A percentile compares a stretch with the other conserved stretches of the same genome.
Evolutionary conservation across 2,797 vertebrate species (phyloP).

Genomic region (Rhinella marina): DNA sequence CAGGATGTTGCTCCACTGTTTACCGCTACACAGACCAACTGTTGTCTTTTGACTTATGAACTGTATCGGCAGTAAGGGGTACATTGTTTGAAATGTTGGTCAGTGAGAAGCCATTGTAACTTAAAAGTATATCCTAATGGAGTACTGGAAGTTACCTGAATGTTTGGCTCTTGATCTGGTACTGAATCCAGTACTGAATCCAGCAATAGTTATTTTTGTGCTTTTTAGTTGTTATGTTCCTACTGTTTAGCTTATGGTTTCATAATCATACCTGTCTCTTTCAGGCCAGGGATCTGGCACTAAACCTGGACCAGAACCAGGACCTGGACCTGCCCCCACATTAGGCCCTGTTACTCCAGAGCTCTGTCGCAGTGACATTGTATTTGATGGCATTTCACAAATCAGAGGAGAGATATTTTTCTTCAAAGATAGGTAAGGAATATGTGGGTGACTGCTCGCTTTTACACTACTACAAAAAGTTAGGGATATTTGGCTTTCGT

Average conservation of each 20-base stretch:
- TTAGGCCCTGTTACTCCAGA: slow-evolving; percentile 92
- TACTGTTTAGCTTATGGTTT: background rate
- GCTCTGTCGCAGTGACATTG: slow-evolving; percentile 86
- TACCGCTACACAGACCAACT: too few species aligned
- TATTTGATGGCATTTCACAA: slow-evolving; percentile 92
- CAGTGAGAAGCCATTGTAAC: too few species aligned
- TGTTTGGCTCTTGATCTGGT: background rate
- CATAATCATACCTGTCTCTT: slow-evolving; percentile 37
- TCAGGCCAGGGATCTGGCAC: slow-evolving; percentile 72
- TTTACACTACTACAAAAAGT: too few species aligned
- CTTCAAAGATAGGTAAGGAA: slow-evolving; percentile 93
- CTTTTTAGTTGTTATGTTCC: background rate
- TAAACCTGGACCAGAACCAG: slow-evolving; percentile 66
- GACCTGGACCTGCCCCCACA: slow-evolving; percentile 81
- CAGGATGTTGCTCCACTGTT: too few species aligned
- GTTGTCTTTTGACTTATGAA: too few species aligned
- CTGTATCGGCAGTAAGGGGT: too few species aligned
- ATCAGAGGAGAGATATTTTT: slow-evolving; percentile 96
- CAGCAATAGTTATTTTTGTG: background rate
- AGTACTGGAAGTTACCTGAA: background rate
- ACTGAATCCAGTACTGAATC: background rate
- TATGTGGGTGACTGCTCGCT: background rate
- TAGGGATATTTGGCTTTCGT: too few species aligned
- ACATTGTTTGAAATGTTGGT: too few species aligned
- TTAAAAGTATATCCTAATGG: background rate